These are phyloP conservation scores for Mormoops blainvillei DNA, from an alignment of 2,113 vertebrate genomes.

Conservation along the genomic window DNA sequence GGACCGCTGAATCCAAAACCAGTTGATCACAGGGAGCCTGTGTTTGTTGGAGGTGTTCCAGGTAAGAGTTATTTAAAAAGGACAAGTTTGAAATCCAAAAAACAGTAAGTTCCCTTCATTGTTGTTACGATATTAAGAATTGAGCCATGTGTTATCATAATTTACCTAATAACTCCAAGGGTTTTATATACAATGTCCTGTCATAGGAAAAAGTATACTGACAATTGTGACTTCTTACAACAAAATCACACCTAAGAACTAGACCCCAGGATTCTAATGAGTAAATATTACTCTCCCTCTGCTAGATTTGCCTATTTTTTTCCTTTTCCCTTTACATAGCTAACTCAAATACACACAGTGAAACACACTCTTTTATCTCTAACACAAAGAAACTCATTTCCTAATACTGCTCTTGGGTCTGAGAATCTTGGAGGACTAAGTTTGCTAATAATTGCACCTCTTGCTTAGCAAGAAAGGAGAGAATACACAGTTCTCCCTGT, in stretches of 20 bases:
- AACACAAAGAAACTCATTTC: neutral
- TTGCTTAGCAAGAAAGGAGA: neutral
- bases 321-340: neutral
- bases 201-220: neutral
- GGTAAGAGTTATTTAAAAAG: constrained; percentile 77
- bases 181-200: neutral
- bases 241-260: neutral
- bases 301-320: neutral
- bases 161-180: neutral
- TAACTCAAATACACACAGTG: neutral
- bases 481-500: neutral
- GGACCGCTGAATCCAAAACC: constrained; percentile 84
- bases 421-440: neutral
- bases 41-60: constrained; percentile 95
- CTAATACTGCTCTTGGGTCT: neutral
- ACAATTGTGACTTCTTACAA: neutral
- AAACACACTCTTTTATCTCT: neutral
- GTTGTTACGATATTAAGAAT: neutral
- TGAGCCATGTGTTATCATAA: neutral
- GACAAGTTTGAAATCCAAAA: neutral
- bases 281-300: neutral
- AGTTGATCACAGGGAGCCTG: constrained; percentile 81
- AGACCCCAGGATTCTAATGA: neutral
- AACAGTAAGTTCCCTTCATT: neutral
- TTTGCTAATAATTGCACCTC: neutral